phyloP scores from a whole-genome alignment of 2,113 vertebrate genomes.

The Helogale parvula region DNA sequence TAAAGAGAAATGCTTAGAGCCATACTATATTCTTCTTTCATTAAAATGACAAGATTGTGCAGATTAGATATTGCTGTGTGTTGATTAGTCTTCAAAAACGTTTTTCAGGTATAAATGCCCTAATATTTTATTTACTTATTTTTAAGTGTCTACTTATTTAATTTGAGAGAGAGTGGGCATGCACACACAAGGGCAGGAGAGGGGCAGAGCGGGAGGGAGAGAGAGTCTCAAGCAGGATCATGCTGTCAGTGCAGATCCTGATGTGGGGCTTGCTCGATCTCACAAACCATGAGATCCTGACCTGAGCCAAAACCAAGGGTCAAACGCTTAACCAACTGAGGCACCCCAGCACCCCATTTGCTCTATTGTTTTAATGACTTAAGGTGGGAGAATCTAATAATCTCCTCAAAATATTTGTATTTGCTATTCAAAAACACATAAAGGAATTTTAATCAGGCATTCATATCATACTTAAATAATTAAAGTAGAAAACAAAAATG shows the following conservation, averaged over 20 bases:
- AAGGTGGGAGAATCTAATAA: background rate
- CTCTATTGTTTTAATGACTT: background rate
- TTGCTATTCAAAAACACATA: background rate
- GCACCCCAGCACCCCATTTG: no score
- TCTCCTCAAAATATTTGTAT: background rate
- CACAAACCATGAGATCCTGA: no score
- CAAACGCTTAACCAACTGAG: no score
- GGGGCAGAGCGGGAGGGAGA: no score
- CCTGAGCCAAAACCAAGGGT: no score
- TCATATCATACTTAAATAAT: background rate
- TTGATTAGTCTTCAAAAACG: background rate
- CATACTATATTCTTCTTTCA: background rate
- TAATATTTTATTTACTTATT: background rate
- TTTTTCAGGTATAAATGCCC: background rate
- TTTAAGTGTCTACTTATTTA: no score
- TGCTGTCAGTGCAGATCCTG: no score
- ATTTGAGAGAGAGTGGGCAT: no score
- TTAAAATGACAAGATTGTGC: background rate
- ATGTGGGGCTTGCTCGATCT: no score
- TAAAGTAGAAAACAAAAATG: background rate
- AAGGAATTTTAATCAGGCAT: background rate
- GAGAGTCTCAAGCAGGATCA: no score
- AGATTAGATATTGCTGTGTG: background rate
- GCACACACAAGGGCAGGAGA: no score
- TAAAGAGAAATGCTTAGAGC: background rate